These are phyloP conservation scores for Ichneumoninae sp. DNA, from an alignment of 2,888 invertebrate genomes.

Conservation along the genomic window DNA sequence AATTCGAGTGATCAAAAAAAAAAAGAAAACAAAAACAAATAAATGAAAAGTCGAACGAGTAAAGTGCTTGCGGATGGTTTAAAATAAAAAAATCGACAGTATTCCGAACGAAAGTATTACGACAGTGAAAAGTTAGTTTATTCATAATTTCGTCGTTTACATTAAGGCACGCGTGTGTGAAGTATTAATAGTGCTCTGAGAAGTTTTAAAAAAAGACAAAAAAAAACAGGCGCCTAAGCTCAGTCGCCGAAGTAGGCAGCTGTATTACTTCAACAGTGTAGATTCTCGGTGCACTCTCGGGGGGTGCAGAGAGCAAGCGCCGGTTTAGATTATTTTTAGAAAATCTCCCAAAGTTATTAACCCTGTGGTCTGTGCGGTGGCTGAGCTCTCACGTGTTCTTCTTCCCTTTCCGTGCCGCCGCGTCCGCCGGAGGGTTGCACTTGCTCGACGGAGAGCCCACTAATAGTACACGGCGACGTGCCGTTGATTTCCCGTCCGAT, in stretches of 20 bases:
- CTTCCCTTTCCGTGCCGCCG: slow-evolving; percentile 26
- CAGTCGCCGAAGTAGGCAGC: slow-evolving; percentile 14
- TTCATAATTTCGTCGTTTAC: not conserved
- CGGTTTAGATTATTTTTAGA: slow-evolving; percentile 76
- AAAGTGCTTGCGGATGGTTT: not conserved
- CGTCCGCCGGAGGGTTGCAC: slow-evolving; percentile 37
- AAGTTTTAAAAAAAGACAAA: not conserved
- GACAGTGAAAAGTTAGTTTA: not conserved
- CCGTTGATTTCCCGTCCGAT: not conserved
- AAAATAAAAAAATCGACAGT: not conserved
- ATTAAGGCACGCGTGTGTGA: not conserved
- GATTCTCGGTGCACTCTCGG: slow-evolving; percentile 29
- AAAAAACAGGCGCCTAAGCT: not conserved
- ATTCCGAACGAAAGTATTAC: not conserved
- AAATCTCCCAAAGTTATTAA: slow-evolving; percentile 78
- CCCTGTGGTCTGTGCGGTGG: slow-evolving; percentile 64
- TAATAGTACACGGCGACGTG: slow-evolving; percentile 9
- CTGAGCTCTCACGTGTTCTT: slow-evolving; percentile 29
- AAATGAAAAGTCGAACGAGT: not conserved
- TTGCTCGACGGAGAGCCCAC: slow-evolving; percentile 9
- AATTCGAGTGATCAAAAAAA: slow-evolving; percentile 3
- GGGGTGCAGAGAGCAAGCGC: slow-evolving; percentile 47
- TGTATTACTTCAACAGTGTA: slow-evolving; percentile 68
- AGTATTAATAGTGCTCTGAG: not conserved
- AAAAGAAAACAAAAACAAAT: not conserved